Percentiles rank a stretch among this genome's conserved stretches.
Conservation (phyloP, 2,797 vertebrate species). For the Phaenicophaeus curvirostris region DNA sequence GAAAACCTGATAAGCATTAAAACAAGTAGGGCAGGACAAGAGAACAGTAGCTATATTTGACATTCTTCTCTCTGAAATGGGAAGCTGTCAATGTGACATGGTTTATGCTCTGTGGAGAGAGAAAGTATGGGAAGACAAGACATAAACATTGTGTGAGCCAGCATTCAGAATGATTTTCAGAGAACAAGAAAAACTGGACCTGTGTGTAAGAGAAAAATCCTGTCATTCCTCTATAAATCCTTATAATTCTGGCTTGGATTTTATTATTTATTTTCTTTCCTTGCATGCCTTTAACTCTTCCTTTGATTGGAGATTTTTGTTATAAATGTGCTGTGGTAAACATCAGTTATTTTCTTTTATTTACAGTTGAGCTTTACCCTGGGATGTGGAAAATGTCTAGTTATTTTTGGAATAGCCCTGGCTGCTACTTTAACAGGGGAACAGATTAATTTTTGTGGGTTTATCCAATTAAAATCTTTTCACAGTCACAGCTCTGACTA, state of each 20-base stretch:
- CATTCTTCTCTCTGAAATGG: no score
- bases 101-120: not conserved
- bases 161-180: not conserved
- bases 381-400: no score
- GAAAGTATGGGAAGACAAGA: not conserved
- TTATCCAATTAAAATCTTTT: not conserved
- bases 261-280: not conserved
- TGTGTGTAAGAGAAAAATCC: no score
- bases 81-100: no score
- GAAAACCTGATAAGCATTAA: not conserved
- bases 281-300: not conserved
- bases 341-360: not conserved
- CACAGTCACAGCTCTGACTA: not conserved
- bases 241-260: not conserved
- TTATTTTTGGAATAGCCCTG: constrained; percentile 1
- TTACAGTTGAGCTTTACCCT: not conserved
- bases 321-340: not conserved
- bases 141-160: not conserved
- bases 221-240: not conserved
- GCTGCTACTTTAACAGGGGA: not conserved
- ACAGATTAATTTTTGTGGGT: not conserved
- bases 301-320: not conserved
- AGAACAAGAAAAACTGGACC: not conserved
- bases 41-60: not conserved
- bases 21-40: not conserved